A percentile compares a stretch with the other conserved stretches of the same genome.
phyloP scores from a whole-genome alignment of 2,888 invertebrate genomes.

The Asteroscopus sphinx region DNA sequence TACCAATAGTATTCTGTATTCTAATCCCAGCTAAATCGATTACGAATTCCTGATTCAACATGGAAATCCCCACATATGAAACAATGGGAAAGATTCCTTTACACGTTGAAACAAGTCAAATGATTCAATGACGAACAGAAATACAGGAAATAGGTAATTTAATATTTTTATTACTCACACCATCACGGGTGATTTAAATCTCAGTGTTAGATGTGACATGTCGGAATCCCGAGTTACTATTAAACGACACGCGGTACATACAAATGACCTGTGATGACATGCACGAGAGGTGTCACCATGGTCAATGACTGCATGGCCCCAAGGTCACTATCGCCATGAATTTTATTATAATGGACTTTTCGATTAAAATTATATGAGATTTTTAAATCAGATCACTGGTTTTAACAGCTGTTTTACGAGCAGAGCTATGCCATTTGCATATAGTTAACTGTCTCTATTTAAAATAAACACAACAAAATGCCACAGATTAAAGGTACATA shows the following conservation, averaged over 20 bases:
- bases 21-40: too few species aligned
- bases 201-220: conserved; percentile 26
- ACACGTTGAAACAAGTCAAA: conserved; percentile 17
- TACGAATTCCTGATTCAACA: neutral
- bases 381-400: conserved; percentile 34
- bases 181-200: conserved; percentile 23
- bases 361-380: conserved; percentile 17
- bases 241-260: conserved; percentile 26
- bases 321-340: conserved; percentile 36
- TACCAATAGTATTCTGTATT: too few species aligned
- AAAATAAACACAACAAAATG: neutral
- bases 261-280: conserved; percentile 33
- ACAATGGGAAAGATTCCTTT: conserved; percentile 4
- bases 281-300: conserved; percentile 22
- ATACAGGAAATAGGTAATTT: conserved; percentile 34
- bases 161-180: conserved; percentile 35
- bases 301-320: conserved; percentile 37
- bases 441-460: conserved; percentile 17
- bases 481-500: too few species aligned
- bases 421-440: conserved; percentile 23
- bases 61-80: conserved; percentile 19
- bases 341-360: conserved; percentile 11
- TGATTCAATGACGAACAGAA: conserved; percentile 17
- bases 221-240: conserved; percentile 24
- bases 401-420: conserved; percentile 39